Percentiles rank a stretch among this genome's conserved stretches.
These are phyloP conservation scores for Vidua chalybeata DNA, from an alignment of 2,113 vertebrate species.

Conservation along the genomic window DNA sequence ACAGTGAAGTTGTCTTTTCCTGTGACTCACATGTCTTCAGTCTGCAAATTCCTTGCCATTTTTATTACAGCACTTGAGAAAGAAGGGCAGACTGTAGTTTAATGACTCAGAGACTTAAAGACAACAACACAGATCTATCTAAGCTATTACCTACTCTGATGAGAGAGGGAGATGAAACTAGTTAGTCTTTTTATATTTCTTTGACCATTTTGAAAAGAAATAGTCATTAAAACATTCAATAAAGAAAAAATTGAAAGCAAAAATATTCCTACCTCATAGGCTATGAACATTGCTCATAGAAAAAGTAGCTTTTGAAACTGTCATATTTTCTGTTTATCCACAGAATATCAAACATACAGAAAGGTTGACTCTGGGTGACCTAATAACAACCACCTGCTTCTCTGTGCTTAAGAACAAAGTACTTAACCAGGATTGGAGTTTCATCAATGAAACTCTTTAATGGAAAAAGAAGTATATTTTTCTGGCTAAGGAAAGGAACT, in stretches of 20 bases:
- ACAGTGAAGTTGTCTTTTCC: background rate
- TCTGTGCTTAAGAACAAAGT: background rate
- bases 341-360: background rate
- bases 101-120: background rate
- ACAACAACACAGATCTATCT: background rate
- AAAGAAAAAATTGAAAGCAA: background rate
- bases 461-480: background rate
- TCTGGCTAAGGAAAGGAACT: background rate
- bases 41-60: background rate
- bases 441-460: background rate
- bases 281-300: background rate
- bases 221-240: background rate
- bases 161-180: background rate
- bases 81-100: background rate
- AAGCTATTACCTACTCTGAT: background rate
- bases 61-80: background rate
- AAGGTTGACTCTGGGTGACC: background rate
- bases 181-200: background rate
- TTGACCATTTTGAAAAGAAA: background rate
- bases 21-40: background rate
- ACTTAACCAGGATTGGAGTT: background rate
- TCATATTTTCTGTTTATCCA: background rate
- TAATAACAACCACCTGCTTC: background rate
- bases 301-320: background rate
- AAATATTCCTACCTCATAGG: background rate